Percentiles rank a stretch among this genome's conserved stretches.
Evolutionary conservation across 2,888 invertebrate genomes (phyloP).

Genomic region (Ecdyonurus torrentis): DNA sequence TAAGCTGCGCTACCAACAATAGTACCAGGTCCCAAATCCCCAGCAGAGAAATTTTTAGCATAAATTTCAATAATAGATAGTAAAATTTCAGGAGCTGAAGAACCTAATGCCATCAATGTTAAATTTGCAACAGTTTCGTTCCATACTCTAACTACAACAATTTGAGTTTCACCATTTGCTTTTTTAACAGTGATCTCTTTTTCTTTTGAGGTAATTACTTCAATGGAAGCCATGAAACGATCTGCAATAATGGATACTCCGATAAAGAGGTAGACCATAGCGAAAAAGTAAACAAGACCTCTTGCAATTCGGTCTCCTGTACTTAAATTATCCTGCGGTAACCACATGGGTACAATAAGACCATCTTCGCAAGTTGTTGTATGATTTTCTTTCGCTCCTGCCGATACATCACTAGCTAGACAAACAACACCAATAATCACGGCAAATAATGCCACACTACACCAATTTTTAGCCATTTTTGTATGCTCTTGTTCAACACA

Average conservation of each 20-base stretch:
- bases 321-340: conserved; percentile 59
- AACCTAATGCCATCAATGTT: conserved; percentile 96
- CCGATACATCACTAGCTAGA: not conserved
- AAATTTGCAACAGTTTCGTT: conserved; percentile 98
- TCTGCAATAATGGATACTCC: conserved; percentile 98
- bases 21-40: conserved; percentile 94
- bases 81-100: conserved; percentile 95
- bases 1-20: conserved; percentile 99
- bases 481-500: not conserved
- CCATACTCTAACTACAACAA: conserved; percentile 90
- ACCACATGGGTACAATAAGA: conserved; percentile 76
- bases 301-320: conserved; percentile 63
- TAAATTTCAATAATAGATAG: conserved; percentile 96
- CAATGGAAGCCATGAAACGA: conserved; percentile 98
- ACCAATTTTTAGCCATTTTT: not conserved
- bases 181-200: conserved; percentile 84
- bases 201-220: conserved; percentile 96
- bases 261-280: conserved; percentile 87
- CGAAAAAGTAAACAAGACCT: conserved; percentile 77
- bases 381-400: not conserved
- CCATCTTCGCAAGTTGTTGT: conserved; percentile 53
- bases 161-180: conserved; percentile 71
- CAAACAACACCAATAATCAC: not conserved
- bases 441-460: not conserved
- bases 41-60: conserved; percentile 87